These are phyloP conservation scores for Petrocephalus sullivani DNA, from an alignment of 2,797 vertebrate species.

Conservation along the genomic window DNA sequence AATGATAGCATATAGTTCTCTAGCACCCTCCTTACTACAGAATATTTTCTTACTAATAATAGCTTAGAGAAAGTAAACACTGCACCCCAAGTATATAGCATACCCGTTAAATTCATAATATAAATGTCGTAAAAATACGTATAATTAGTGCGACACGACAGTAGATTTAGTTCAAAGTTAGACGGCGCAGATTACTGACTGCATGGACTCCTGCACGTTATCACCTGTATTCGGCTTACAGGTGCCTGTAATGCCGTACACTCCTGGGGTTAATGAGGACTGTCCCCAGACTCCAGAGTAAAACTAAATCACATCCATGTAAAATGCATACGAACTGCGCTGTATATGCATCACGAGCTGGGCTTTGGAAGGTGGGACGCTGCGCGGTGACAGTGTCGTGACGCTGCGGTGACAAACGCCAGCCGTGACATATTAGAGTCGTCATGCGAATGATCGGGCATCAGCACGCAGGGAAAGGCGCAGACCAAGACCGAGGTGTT, in stretches of 20 bases:
- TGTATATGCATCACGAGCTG: not conserved
- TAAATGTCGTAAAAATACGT: not conserved
- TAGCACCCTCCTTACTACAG: not conserved
- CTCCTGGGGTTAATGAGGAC: not conserved
- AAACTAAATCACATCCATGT: not conserved
- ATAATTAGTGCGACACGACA: not conserved
- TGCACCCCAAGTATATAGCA: not conserved
- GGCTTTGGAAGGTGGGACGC: not conserved
- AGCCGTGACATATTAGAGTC: not conserved
- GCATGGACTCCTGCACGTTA: not conserved
- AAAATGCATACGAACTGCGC: not conserved
- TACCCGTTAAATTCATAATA: not conserved
- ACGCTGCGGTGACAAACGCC: not conserved
- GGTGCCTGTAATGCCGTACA: not conserved
- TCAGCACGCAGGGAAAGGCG: not conserved
- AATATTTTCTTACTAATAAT: not conserved
- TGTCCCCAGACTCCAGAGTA: not conserved
- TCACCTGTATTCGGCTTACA: not conserved
- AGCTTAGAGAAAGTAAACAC: not conserved
- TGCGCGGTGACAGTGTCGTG: not conserved
- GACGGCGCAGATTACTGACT: not conserved
- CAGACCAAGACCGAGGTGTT: not conserved
- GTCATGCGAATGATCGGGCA: not conserved
- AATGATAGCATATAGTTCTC: not conserved
- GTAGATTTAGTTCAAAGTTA: not conserved